Conservation (phyloP, 1,140 invertebrate species). For the Drosophila baimaii region DNA sequence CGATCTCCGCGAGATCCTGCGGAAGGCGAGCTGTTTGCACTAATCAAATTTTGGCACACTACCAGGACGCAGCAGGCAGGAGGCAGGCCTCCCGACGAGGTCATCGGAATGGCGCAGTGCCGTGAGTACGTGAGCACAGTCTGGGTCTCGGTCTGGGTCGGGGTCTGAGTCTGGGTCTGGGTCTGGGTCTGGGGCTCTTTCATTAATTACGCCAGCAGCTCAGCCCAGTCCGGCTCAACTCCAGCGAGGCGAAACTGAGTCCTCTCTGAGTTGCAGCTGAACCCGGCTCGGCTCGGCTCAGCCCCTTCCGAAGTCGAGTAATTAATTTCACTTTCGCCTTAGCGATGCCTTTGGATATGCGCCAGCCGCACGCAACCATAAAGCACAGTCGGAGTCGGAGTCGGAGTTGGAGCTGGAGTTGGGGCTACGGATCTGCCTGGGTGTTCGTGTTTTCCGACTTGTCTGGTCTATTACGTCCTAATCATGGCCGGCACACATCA, state of each 20-base stretch:
- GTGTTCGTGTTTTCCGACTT: constrained; percentile 11
- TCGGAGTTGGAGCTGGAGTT: background rate
- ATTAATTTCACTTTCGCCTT: constrained; percentile 81
- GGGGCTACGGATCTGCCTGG: background rate
- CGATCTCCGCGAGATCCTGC: constrained; percentile 2
- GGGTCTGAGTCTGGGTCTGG: too few species aligned
- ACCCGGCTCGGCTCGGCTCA: constrained; percentile 29
- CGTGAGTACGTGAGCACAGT: constrained; percentile 12
- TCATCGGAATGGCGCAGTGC: constrained; percentile 41
- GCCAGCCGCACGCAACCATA: constrained; percentile 63
- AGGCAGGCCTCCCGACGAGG: background rate
- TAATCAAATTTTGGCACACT: constrained; percentile 70
- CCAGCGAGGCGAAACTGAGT: constrained; percentile 4
- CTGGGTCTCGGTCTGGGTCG: too few species aligned
- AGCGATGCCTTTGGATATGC: constrained; percentile 80
- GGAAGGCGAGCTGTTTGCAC: constrained; percentile 9
- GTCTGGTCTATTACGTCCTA: constrained; percentile 28
- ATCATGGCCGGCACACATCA: constrained; percentile 33
- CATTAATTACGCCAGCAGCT: constrained; percentile 72
- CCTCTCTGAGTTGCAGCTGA: constrained; percentile 21
- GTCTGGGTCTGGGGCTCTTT: constrained; percentile 47
- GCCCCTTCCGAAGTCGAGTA: constrained; percentile 64
- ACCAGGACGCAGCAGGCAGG: constrained; percentile 5
- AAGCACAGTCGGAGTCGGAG: constrained; percentile 11
- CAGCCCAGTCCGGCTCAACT: constrained; percentile 16